Evolutionary conservation across 2,113 vertebrate genomes (phyloP), one percentile per base, ranked within the genome.

Genomic region (Engystomops pustulosus): DNA sequence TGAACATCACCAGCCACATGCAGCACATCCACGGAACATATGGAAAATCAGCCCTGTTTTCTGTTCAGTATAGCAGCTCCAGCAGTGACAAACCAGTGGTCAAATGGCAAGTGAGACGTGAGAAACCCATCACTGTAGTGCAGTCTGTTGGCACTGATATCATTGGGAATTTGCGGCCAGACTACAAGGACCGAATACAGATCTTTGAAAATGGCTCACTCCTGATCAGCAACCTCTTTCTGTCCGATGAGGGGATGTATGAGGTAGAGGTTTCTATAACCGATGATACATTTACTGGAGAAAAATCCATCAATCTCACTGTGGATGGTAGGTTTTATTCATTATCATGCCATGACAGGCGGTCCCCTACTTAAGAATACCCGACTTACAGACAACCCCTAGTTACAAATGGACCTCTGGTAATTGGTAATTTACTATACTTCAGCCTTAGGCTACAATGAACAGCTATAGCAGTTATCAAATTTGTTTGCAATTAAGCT

Each of bases 251-350:
- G 25, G 98, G 98, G 0, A 94, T 89, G 0, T 99, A 99, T 0
- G 96, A 98, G 30, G 98, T 99, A 32, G 97, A 99, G 92, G 96
- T 99, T 88, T 98, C 97, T 89, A 99, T 99, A 90, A 99, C 98
- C 0, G 97, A 98, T 0, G 98, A 99, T 81, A 96, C 92, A 0
- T 98, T 98, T 87, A 93, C 98, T 0, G 98, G 97, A 9, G 97
- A 98, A 88, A 95, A 96, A 86, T 95, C 93, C 89, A 98, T 99
- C 89, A 94, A 95, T 51, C 96, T 99, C 83, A 98, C 95, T 0
- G 98, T 99, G 58, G 97, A 99, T 58, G 96, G 98, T 99, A 95
- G 88, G 93, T 14, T 0, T 75, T n/a, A n/a, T n/a, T n/a, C n/a
- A n/a, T n/a, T n/a, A n/a, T n/a, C n/a, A n/a, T n/a, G n/a, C n/a